Conservation (phyloP, 2,888 invertebrate species). For the Urechis unicinctus region DNA sequence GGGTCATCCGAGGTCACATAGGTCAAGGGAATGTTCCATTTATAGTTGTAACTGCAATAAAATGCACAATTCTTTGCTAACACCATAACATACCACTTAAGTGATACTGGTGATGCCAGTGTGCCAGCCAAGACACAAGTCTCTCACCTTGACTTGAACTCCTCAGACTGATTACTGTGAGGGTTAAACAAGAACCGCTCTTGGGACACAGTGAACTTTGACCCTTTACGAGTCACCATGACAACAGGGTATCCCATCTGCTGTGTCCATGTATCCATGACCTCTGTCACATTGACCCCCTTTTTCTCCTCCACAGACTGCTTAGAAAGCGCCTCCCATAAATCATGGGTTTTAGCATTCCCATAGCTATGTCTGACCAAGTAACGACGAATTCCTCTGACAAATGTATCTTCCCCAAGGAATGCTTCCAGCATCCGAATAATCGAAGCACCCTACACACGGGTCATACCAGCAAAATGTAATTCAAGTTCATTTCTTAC, state of each 20-base stretch:
- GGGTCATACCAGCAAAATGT: too few relatives aligned
- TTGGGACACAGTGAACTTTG: conserved; percentile 62
- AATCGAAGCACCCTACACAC: conserved; percentile 24
- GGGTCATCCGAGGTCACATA: conserved; percentile 15
- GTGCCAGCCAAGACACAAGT: too few relatives aligned
- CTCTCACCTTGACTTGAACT: conserved; percentile 15
- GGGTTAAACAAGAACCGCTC: conserved; percentile 68
- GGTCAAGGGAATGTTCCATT: conserved; percentile 24
- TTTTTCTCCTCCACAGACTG: background rate
- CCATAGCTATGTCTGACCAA: conserved; percentile 63
- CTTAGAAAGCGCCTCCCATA: conserved; percentile 63
- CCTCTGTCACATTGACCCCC: conserved; percentile 51
- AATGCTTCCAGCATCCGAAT: conserved; percentile 24
- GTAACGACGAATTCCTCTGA: conserved; percentile 59
- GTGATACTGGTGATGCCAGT: too few relatives aligned
- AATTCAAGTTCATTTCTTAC: too few relatives aligned
- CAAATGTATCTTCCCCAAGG: conserved; percentile 58
- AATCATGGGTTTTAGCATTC: conserved; percentile 72
- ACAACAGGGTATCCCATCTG: conserved; percentile 78
- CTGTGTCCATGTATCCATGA: conserved; percentile 85
- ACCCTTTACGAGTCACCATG: conserved; percentile 56
- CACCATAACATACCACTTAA: too few relatives aligned
- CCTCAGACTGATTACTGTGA: conserved; percentile 43
- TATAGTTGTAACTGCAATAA: conserved; percentile 20
- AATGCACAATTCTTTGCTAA: background rate